Conservation (phyloP, 2,113 vertebrate species). For the Apeltes quadracus region DNA sequence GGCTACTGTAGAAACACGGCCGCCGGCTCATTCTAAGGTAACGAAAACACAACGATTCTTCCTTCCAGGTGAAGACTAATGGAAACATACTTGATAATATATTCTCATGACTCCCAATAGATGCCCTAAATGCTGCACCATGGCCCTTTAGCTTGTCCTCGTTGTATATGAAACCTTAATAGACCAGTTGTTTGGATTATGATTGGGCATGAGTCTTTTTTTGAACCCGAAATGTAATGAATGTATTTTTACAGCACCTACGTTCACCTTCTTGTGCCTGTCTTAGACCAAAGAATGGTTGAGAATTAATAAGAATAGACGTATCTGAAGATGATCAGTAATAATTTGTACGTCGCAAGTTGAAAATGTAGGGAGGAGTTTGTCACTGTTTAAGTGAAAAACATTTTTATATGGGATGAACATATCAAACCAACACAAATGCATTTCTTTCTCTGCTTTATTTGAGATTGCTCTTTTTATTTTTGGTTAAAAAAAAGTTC, state of each 20-base stretch:
- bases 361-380: background rate
- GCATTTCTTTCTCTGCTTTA: constrained; percentile 62
- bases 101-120: background rate
- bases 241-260: too few species aligned
- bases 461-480: constrained; percentile 59
- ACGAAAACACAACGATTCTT: background rate
- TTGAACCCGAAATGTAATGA: background rate
- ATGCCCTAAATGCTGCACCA: background rate
- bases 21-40: background rate
- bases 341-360: background rate
- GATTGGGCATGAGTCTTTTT: background rate
- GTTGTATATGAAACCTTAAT: background rate
- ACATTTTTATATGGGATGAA: background rate
- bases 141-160: background rate
- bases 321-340: background rate
- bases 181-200: background rate
- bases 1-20: background rate
- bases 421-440: background rate
- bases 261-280: background rate
- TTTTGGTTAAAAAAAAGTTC: constrained; percentile 71
- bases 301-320: background rate
- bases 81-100: background rate
- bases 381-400: background rate
- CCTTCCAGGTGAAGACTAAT: background rate
- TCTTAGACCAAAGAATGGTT: background rate